Conservation (phyloP, 1,140 invertebrate species). For the Apocrypta bakeri region DNA sequence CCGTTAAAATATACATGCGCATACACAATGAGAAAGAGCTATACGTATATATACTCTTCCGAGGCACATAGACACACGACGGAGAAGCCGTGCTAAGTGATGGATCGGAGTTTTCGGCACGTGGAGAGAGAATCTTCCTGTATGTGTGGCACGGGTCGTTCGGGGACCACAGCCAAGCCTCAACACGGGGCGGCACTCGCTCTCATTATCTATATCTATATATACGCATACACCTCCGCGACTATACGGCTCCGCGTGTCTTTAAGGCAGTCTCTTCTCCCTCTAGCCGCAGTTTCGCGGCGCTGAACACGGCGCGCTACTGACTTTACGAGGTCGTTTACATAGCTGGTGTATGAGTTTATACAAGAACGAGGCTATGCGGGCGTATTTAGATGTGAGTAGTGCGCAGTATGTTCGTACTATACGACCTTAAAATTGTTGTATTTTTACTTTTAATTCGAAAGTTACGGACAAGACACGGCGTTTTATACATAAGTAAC, state of each 20-base stretch:
- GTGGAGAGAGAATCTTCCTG: slow-evolving; percentile 39
- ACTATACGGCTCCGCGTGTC: not conserved
- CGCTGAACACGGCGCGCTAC: not conserved
- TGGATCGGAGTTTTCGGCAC: slow-evolving; percentile 59
- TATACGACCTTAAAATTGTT: too few species aligned
- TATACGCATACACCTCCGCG: not conserved
- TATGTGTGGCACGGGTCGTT: slow-evolving; percentile 44
- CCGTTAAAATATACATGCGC: slow-evolving; percentile 27
- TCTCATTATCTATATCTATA: slow-evolving; percentile 51
- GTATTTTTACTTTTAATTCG: too few species aligned
- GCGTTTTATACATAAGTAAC: too few species aligned
- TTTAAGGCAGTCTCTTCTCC: slow-evolving; percentile 12
- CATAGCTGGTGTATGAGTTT: not conserved
- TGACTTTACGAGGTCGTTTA: slow-evolving; percentile 41
- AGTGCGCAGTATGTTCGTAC: too few species aligned
- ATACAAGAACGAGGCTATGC: too few species aligned
- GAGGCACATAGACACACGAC: not conserved
- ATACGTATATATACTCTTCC: not conserved
- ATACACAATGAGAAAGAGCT: not conserved
- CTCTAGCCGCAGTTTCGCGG: not conserved
- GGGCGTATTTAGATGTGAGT: too few species aligned
- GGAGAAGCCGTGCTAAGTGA: slow-evolving; percentile 53
- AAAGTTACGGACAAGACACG: too few species aligned
- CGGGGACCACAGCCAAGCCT: slow-evolving; percentile 54
- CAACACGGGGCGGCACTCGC: slow-evolving; percentile 60